Conservation (phyloP, 2,113 vertebrate species). For the Myiagra hebetior region DNA sequence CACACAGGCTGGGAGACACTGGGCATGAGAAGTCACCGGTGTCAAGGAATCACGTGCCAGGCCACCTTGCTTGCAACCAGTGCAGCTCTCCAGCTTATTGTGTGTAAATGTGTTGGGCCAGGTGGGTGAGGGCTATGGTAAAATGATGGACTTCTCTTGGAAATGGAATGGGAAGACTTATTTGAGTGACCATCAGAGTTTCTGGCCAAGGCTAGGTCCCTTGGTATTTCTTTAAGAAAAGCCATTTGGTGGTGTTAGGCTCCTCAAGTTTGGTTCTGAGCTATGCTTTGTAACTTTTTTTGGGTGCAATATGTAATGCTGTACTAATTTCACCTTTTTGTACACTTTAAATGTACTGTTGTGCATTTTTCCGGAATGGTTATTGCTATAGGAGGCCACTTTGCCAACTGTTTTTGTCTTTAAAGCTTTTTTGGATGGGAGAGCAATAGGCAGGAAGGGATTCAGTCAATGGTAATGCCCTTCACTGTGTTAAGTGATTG, state of each 20-base stretch:
- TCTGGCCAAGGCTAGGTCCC: background rate
- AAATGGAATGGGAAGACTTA: background rate
- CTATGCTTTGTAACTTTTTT: background rate
- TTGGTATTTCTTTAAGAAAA: background rate
- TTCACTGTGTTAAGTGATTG: background rate
- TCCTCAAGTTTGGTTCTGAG: background rate
- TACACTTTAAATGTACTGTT: background rate
- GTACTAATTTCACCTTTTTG: background rate
- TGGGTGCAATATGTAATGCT: background rate
- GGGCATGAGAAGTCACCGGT: background rate
- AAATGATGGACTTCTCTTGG: background rate
- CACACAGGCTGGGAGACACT: background rate
- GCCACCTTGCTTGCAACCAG: background rate
- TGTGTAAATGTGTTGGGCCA: background rate
- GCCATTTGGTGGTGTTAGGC: background rate
- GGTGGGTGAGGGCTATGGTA: background rate
- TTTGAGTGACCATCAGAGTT: background rate
- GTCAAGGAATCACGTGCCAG: background rate
- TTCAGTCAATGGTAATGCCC: background rate
- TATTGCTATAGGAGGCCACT: background rate
- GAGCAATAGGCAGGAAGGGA: background rate
- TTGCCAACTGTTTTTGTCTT: background rate
- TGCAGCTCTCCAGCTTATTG: background rate
- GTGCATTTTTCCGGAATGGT: background rate
- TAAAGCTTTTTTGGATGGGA: background rate